Evolutionary conservation across 2,797 vertebrate genomes (phyloP).

Genomic region (Bradypodion ventrale): DNA sequence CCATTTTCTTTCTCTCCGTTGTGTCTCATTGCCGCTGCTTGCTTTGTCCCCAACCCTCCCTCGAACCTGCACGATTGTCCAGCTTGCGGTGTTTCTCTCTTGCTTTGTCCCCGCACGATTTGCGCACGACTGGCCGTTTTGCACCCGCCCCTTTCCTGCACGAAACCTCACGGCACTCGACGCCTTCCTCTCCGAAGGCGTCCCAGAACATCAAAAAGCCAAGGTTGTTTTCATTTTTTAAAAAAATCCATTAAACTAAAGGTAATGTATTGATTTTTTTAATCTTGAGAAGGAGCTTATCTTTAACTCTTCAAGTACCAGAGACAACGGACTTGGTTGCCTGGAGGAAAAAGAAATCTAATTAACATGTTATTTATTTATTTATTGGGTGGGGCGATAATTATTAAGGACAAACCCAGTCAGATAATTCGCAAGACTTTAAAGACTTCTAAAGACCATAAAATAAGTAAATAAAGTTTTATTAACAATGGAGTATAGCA

Average conservation of each 20-base stretch:
- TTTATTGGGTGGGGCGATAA: background rate
- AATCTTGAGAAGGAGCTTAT: slow-evolving; percentile 67
- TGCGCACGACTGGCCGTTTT: slow-evolving; percentile 37
- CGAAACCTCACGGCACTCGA: slow-evolving; percentile 41
- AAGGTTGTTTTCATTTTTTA: slow-evolving; percentile 47
- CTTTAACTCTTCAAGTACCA: slow-evolving; percentile 80
- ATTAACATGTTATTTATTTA: no score
- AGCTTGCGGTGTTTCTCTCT: background rate
- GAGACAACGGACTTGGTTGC: slow-evolving; percentile 41
- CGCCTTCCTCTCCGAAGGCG: slow-evolving; percentile 63
- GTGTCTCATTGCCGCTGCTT: background rate
- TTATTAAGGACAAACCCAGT: background rate
- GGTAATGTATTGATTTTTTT: slow-evolving; percentile 76
- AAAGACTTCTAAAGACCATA: background rate
- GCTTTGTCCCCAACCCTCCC: slow-evolving; percentile 8
- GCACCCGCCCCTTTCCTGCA: slow-evolving; percentile 23
- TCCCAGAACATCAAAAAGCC: slow-evolving; percentile 71
- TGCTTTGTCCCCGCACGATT: slow-evolving; percentile 4
- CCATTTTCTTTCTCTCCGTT: slow-evolving; percentile 44
- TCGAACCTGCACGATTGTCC: no score
- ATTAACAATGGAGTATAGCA: no score
- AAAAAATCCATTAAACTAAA: slow-evolving; percentile 78
- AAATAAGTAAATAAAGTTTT: background rate
- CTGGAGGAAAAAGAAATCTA: slow-evolving; percentile 13
- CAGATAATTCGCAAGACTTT: background rate